These are phyloP conservation scores for Griposia aprilina DNA, from an alignment of 2,888 invertebrate genomes.

Conservation along the genomic window DNA sequence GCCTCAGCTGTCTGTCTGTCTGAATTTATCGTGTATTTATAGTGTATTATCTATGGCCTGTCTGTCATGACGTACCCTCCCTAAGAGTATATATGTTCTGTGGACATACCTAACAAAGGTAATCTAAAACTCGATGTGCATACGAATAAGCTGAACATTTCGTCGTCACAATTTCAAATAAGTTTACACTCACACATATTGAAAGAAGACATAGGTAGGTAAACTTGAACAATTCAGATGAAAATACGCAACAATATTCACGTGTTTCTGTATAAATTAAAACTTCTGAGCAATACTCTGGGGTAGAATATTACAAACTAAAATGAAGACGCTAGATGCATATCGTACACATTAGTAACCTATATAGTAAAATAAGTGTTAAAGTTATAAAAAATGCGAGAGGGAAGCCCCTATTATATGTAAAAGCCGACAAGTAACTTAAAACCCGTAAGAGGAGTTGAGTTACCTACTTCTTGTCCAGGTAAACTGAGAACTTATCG, in stretches of 20 bases:
- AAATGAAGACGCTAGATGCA: slow-evolving; percentile 23
- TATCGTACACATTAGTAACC: background rate
- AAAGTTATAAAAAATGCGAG: background rate
- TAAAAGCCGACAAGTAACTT: background rate
- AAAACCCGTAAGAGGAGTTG: background rate
- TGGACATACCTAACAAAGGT: background rate
- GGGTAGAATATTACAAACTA: slow-evolving; percentile 31
- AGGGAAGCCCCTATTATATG: background rate
- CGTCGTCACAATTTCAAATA: background rate
- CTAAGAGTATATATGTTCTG: no score
- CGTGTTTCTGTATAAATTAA: slow-evolving; percentile 29
- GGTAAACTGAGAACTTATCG: background rate
- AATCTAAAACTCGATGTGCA: slow-evolving; percentile 29
- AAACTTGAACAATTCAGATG: background rate
- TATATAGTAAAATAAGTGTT: no score
- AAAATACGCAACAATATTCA: background rate
- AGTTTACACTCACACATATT: no score
- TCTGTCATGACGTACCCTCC: slow-evolving; percentile 24
- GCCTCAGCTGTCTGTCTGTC: background rate
- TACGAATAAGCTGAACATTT: background rate
- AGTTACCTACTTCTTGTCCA: background rate
- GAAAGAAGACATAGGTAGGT: no score
- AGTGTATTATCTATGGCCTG: background rate
- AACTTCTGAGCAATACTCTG: slow-evolving; percentile 22
- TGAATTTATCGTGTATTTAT: no score